Evolutionary conservation across 35 echinoderm and acorn worm species (phyloP).

Genomic region (Lytechinus variegatus): DNA sequence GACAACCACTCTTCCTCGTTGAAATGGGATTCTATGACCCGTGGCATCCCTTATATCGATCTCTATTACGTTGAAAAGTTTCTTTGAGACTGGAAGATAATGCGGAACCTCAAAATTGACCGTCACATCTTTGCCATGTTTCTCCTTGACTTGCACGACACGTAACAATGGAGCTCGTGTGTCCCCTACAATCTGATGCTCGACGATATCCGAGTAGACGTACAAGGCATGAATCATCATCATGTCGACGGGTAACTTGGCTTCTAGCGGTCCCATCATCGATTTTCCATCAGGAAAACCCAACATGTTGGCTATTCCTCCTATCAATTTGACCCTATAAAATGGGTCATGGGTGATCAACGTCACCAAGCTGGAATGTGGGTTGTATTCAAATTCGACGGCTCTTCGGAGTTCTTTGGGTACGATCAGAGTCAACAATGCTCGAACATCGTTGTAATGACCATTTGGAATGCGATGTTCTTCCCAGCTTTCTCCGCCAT

Average conservation of each 20-base stretch:
- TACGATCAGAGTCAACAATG: background rate
- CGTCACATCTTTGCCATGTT: background rate
- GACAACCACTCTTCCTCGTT: conserved; percentile 55
- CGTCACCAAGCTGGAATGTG: background rate
- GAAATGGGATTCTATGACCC: conserved; percentile 57
- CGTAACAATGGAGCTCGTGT: conserved; percentile 54
- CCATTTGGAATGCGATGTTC: background rate
- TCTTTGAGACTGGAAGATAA: conserved; percentile 47
- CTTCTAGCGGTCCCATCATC: background rate
- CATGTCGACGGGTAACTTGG: background rate
- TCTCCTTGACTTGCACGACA: conserved; percentile 47
- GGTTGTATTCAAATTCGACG: background rate
- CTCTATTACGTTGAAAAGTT: conserved; percentile 53
- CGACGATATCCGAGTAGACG: conserved; percentile 51
- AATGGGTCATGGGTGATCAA: background rate
- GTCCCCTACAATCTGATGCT: conserved; percentile 56
- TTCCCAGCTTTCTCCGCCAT: background rate
- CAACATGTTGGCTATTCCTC: background rate
- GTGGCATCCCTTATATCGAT: conserved; percentile 70
- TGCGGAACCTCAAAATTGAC: conserved; percentile 46
- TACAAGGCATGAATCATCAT: conserved; percentile 33
- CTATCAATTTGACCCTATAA: background rate
- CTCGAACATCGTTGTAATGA: background rate
- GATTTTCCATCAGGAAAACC: background rate
- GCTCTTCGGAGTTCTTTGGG: background rate